Evolutionary conservation across 2,113 vertebrate genomes (phyloP).

Genomic region (Smithornis capensis): DNA sequence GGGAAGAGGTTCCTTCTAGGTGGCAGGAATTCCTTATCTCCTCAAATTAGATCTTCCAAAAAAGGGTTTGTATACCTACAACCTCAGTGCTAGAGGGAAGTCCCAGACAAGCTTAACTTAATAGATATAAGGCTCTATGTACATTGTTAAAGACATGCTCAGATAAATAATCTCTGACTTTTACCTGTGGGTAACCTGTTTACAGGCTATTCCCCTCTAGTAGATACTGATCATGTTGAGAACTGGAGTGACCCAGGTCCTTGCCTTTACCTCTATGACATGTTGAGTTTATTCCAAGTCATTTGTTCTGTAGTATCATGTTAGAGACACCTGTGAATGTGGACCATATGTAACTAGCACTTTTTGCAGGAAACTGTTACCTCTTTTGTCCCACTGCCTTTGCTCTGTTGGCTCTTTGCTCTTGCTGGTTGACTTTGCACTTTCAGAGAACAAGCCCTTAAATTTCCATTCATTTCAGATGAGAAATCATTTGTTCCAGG

Average conservation of each 20-base stretch:
- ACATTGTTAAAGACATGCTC: not conserved
- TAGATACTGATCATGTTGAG: not conserved
- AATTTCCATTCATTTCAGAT: not conserved
- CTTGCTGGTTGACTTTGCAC: not conserved
- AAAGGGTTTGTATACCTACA: no score
- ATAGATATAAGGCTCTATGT: not conserved
- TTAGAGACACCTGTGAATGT: not conserved
- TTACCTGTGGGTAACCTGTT: not conserved
- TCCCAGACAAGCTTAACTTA: not conserved
- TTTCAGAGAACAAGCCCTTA: not conserved
- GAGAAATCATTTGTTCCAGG: not conserved
- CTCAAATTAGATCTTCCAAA: no score
- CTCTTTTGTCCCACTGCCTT: not conserved
- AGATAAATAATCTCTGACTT: not conserved
- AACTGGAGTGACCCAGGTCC: not conserved
- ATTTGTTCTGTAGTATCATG: not conserved
- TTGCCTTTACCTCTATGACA: not conserved
- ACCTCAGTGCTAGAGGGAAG: not conserved
- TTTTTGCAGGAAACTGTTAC: not conserved
- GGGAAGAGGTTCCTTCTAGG: no score
- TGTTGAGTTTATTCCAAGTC: not conserved
- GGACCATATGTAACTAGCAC: not conserved
- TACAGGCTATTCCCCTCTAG: not conserved
- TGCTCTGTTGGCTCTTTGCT: not conserved
- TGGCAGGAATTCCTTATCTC: no score